Percentiles rank a stretch among this genome's conserved stretches.
Evolutionary conservation across 2,797 vertebrate genomes (phyloP).

Genomic region (Labeo calbasu): DNA sequence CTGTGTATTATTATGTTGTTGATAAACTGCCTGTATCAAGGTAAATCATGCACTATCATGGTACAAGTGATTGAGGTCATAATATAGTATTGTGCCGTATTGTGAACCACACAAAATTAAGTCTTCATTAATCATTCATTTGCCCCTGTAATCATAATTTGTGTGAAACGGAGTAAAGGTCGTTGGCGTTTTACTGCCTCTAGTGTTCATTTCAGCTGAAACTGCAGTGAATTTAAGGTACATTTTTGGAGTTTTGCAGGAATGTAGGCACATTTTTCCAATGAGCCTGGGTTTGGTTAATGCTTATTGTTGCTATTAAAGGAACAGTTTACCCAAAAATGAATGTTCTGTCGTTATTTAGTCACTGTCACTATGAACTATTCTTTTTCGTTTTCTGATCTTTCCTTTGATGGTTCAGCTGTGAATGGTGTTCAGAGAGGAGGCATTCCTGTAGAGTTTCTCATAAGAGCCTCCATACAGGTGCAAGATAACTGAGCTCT

Average conservation of each 20-base stretch:
- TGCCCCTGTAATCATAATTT: not conserved
- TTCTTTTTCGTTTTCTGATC: not conserved
- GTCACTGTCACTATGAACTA: not conserved
- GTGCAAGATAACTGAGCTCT: slow-evolving; percentile 43
- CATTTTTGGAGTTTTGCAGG: not conserved
- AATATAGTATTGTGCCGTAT: not conserved
- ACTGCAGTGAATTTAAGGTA: not conserved
- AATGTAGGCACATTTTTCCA: not conserved
- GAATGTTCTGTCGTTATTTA: not conserved
- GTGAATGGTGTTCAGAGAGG: not conserved
- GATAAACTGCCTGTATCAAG: not conserved
- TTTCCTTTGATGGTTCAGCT: not conserved
- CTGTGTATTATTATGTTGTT: not conserved
- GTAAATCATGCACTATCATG: not conserved
- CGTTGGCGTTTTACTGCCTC: not conserved
- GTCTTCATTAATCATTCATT: not conserved
- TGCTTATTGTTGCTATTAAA: not conserved
- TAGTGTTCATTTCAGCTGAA: not conserved
- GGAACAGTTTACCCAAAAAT: not conserved
- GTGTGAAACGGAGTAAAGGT: not conserved
- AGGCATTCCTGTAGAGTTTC: not conserved
- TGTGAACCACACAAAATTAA: not conserved
- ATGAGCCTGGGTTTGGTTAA: not conserved
- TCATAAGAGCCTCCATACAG: slow-evolving; percentile 39
- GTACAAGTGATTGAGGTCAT: not conserved